Evolutionary conservation across 2,888 invertebrate genomes (phyloP).

Genomic region (Pachydiplax longipennis): DNA sequence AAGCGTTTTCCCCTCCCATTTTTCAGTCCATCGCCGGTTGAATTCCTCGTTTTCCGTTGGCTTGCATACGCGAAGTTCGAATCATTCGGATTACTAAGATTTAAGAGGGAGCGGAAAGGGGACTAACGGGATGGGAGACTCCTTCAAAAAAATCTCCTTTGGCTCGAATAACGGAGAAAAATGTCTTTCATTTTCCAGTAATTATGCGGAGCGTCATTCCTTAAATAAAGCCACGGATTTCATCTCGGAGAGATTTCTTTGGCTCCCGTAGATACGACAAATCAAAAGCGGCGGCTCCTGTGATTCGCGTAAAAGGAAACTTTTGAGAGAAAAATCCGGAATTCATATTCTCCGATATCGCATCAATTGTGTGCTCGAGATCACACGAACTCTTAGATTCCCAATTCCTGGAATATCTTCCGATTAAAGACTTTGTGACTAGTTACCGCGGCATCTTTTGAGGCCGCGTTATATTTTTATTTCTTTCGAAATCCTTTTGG

Average conservation of each 20-base stretch:
- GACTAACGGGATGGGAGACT: not conserved
- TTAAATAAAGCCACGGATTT: not conserved
- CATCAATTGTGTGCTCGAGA: slow-evolving; percentile 23
- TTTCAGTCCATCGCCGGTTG: not conserved
- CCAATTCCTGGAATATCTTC: not conserved
- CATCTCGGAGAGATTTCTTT: not conserved
- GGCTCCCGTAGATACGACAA: not conserved
- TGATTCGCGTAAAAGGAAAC: not conserved
- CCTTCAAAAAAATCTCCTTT: not conserved
- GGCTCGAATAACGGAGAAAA: not conserved
- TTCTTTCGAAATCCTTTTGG: not conserved
- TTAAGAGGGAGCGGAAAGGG: not conserved
- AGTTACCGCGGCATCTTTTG: not conserved
- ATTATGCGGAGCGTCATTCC: not conserved
- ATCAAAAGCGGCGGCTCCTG: not conserved
- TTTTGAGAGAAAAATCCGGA: not conserved
- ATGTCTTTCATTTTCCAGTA: not conserved
- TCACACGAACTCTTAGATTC: not conserved
- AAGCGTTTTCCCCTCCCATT: too few relatives aligned
- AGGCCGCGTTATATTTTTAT: too few relatives aligned
- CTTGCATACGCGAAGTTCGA: not conserved
- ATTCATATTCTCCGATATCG: not conserved
- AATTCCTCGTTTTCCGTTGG: not conserved
- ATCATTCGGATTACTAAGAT: not conserved
- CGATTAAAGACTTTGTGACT: not conserved